Conservation (phyloP, 2,113 vertebrate species). For the Labeo rohita region DNA sequence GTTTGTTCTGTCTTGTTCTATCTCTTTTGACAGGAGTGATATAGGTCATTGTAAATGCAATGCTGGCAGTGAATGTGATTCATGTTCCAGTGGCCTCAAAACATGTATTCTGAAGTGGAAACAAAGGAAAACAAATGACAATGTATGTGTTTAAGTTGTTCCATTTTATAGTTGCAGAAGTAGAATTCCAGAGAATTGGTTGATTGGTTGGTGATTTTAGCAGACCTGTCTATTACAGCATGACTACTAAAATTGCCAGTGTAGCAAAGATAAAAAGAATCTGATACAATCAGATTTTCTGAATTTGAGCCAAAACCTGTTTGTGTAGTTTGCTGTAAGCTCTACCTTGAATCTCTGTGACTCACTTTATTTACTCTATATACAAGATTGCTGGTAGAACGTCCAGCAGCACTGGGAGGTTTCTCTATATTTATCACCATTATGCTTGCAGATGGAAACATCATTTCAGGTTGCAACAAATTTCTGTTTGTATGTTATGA, state of each 20-base stretch:
- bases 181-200: too few species aligned
- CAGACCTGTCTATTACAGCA: too few species aligned
- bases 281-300: neutral
- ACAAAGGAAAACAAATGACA: too few species aligned
- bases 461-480: neutral
- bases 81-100: too few species aligned
- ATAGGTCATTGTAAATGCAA: too few species aligned
- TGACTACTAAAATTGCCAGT: neutral
- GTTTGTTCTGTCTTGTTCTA: too few species aligned
- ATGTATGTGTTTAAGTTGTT: too few species aligned
- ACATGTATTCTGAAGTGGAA: too few species aligned
- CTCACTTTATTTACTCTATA: neutral
- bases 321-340: neutral
- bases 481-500: neutral
- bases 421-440: neutral
- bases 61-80: too few species aligned
- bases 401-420: neutral
- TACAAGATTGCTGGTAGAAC: neutral
- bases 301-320: neutral
- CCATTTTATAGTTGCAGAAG: too few species aligned
- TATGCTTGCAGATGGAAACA: neutral
- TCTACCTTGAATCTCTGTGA: neutral
- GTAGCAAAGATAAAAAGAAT: neutral
- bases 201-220: too few species aligned
- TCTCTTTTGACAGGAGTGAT: too few species aligned